Evolutionary conservation across 2,888 invertebrate genomes (phyloP), one percentile per base, ranked within the genome.

Genomic region (Calameuta pallipes): DNA sequence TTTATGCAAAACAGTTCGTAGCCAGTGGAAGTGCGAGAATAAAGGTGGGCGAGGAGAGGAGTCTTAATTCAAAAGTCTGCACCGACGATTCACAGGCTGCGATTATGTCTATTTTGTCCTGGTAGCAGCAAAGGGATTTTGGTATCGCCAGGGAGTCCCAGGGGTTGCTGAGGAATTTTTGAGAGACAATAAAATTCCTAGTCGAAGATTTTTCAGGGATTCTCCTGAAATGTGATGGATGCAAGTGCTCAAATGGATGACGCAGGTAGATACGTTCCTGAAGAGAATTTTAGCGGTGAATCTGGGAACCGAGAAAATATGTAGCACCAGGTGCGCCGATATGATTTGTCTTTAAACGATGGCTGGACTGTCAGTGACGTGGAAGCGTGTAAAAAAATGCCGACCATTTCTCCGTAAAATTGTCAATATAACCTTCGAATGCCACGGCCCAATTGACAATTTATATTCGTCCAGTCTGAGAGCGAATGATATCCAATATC

Each of bases 1-100:
- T 80, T 83, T 82, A 82, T 83, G 83, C 83, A 83, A 83, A 83
- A 81, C 81, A 80, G 81, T 79, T 78, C 79, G 80, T 33, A 33
- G 71, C 6, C 71, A 56, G 56, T 56, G 56, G 56, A 56, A 23
- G 56, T 56, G 56, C 56, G 56, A 56, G 56, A 56, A 56, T 56
- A 56, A 23, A 56, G 56, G 56, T 56, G 23, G 56, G 23, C 23
- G 56, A 56, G 56, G 23, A 9, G 56, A 56, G 23, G 23, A 56
- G 23, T 23, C 9, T 56, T 56, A 23, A 56, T 56, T 23, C 56
- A 6, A 56, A 23, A 56, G 56, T 56, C 56, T 56, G 23, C 56
- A 9, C 9, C 9, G 56, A 23, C 2, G 23, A 23, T 56, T 56
- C 56, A 23, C 56, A 56, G 56, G 23, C 23, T 56, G 23, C 23